Evolutionary conservation across 2,113 vertebrate species (phyloP).

Genomic region (Pomatostomus ruficeps): DNA sequence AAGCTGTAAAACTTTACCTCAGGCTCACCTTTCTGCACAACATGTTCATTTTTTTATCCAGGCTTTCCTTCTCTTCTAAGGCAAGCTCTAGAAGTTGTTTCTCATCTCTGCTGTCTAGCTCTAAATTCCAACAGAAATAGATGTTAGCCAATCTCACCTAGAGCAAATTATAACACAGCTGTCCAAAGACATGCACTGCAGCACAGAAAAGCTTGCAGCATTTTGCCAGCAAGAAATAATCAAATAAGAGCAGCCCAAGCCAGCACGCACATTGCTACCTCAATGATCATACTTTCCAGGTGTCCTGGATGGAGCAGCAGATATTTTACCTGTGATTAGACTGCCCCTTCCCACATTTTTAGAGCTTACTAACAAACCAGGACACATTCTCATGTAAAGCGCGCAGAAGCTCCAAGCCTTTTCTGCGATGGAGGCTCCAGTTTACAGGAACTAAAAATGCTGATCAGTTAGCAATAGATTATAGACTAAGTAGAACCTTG

Average conservation of each 20-base stretch:
- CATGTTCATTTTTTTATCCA: conserved; percentile 66
- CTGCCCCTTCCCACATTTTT: neutral
- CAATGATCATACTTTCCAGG: neutral
- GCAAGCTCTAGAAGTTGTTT: conserved; percentile 78
- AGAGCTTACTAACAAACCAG: neutral
- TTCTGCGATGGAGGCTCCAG: neutral
- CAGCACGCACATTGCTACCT: neutral
- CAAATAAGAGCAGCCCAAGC: neutral
- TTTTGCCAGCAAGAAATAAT: neutral
- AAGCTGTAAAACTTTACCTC: neutral
- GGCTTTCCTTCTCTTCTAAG: conserved; percentile 79
- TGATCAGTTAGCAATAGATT: neutral
- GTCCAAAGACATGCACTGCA: neutral
- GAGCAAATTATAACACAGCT: neutral
- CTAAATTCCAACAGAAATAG: conserved; percentile 54
- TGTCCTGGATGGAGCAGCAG: neutral
- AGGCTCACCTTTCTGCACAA: conserved; percentile 77
- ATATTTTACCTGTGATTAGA: neutral
- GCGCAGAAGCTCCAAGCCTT: neutral
- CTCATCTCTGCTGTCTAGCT: conserved; percentile 75
- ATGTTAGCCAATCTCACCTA: neutral
- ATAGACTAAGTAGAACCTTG: neutral
- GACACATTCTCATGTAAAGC: neutral
- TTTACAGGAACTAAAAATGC: neutral
- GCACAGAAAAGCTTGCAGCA: neutral